These are phyloP conservation scores for Zaprionus capensis DNA, from an alignment of 1,140 invertebrate genomes.

Conservation along the genomic window DNA sequence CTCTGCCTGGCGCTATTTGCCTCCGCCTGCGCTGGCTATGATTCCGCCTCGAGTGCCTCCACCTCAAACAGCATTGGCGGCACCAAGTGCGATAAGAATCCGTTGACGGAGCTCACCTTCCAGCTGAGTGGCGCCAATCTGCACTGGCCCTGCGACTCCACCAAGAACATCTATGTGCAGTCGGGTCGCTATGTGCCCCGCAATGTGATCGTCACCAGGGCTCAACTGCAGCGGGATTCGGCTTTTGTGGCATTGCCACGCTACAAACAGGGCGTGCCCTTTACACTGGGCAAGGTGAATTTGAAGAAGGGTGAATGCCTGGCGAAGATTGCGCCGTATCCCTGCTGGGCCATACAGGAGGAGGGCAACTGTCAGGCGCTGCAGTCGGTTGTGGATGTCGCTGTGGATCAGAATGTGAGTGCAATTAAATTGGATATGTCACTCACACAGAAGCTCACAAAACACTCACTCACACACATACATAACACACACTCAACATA, in stretches of 20 bases:
- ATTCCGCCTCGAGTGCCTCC: constrained; percentile 32
- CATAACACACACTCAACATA: background rate
- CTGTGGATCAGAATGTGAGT: constrained; percentile 85
- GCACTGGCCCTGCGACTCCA: constrained; percentile 86
- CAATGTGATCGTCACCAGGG: constrained; percentile 87
- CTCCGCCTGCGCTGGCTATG: constrained; percentile 37
- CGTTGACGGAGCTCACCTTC: constrained; percentile 78
- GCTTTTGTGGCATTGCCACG: constrained; percentile 87
- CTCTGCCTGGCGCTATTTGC: constrained; percentile 39
- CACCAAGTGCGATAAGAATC: constrained; percentile 69
- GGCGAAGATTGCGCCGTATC: constrained; percentile 86
- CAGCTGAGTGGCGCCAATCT: constrained; percentile 85
- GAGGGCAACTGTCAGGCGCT: constrained; percentile 87
- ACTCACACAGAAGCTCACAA: background rate
- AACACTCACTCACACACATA: background rate
- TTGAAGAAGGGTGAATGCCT: constrained; percentile 85
- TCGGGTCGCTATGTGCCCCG: constrained; percentile 86
- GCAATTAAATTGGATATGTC: constrained; percentile 48
- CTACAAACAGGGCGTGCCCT: constrained; percentile 86
- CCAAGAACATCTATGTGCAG: constrained; percentile 86
- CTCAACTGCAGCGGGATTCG: constrained; percentile 86
- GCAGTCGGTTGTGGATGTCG: constrained; percentile 87
- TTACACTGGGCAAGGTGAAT: constrained; percentile 86
- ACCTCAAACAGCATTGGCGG: constrained; percentile 49
- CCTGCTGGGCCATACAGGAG: constrained; percentile 87